phyloP scores from a whole-genome alignment of 2,113 vertebrate species.

The Actenoides lindsayi region DNA sequence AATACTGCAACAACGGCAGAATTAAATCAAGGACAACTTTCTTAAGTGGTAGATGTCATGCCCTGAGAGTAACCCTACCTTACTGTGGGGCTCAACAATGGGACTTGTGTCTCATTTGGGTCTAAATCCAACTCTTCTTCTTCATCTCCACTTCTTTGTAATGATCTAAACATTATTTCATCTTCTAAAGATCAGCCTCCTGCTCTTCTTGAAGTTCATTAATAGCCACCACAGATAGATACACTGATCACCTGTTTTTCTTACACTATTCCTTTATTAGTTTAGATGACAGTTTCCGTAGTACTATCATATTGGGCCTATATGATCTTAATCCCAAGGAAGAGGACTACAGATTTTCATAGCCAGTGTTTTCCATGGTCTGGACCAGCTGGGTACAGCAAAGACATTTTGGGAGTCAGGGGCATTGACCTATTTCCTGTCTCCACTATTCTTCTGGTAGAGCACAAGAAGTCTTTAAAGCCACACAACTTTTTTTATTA shows the following conservation, averaged over 20 bases:
- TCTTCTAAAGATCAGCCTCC: neutral
- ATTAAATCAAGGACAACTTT: neutral
- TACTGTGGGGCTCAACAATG: fast-evolving
- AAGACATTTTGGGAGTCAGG: neutral
- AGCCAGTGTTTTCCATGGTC: neutral
- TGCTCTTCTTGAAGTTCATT: neutral
- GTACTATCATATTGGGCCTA: neutral
- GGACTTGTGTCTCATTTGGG: neutral
- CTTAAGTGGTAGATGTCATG: neutral
- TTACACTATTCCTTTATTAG: neutral
- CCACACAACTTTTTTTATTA: neutral
- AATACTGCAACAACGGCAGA: neutral
- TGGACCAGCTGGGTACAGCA: neutral
- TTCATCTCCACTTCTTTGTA: neutral
- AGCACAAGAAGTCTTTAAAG: neutral
- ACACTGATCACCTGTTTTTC: neutral
- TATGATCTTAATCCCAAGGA: neutral
- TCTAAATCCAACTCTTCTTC: neutral
- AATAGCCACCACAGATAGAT: neutral
- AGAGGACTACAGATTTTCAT: neutral
- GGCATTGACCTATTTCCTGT: neutral
- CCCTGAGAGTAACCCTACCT: neutral
- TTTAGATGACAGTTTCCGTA: neutral
- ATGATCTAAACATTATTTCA: neutral
- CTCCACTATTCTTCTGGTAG: neutral